phyloP scores from a whole-genome alignment of 2,797 vertebrate species.

The Diglossa cyanea region DNA sequence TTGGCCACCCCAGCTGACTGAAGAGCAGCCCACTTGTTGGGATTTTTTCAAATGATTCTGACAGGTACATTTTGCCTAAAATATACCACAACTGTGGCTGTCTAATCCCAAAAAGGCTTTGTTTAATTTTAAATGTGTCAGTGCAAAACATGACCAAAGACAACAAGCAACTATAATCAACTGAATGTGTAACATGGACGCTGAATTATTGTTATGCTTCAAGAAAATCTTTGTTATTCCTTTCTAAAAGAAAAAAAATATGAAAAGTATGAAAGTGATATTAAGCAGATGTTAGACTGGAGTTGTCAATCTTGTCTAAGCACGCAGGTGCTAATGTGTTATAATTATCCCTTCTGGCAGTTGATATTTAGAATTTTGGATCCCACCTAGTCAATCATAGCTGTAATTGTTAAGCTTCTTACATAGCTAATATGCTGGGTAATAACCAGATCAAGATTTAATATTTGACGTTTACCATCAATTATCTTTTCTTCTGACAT shows the following conservation, averaged over 20 bases:
- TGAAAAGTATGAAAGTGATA: slow-evolving; percentile 78
- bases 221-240: slow-evolving; percentile 72
- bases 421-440: slow-evolving; percentile 78
- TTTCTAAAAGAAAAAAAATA: slow-evolving; percentile 67
- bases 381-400: slow-evolving; percentile 85
- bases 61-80: slow-evolving; percentile 54
- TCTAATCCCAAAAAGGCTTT: slow-evolving; percentile 51
- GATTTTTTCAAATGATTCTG: slow-evolving; percentile 40
- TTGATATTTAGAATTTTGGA: slow-evolving; percentile 82
- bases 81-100: slow-evolving; percentile 24
- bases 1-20: neutral
- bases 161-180: slow-evolving; percentile 52
- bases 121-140: slow-evolving; percentile 55
- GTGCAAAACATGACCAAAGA: slow-evolving; percentile 66
- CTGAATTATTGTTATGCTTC: slow-evolving; percentile 69
- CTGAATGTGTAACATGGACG: slow-evolving; percentile 62
- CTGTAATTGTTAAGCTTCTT: slow-evolving; percentile 84
- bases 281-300: slow-evolving; percentile 80
- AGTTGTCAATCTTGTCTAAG: slow-evolving; percentile 82
- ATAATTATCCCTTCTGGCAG: slow-evolving; percentile 84
- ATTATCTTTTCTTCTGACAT: slow-evolving; percentile 77
- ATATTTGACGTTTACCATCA: slow-evolving; percentile 82
- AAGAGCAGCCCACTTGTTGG: slow-evolving; percentile 3
- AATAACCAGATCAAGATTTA: slow-evolving; percentile 83
- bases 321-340: slow-evolving; percentile 84